Evolutionary conservation across 2,113 vertebrate genomes (phyloP).

Genomic region (Peucedramus taeniatus): DNA sequence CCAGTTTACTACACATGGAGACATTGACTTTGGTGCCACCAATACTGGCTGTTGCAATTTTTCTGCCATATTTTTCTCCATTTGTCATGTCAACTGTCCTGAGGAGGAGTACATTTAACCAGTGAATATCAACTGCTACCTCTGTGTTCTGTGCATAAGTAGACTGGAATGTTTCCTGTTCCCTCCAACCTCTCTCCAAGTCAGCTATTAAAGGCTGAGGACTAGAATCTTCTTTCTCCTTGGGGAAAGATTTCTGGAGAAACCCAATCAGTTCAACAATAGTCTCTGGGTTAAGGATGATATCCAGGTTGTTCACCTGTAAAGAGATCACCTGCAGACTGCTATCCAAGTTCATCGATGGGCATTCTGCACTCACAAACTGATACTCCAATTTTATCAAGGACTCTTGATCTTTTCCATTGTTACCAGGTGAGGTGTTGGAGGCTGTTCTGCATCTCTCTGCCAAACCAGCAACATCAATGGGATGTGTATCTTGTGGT

Average conservation of each 20-base stretch:
- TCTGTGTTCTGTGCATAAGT: conserved; percentile 91
- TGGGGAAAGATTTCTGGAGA: conserved; percentile 95
- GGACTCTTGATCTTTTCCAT: conserved; percentile 83
- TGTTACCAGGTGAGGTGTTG: neutral
- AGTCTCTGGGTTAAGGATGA: conserved; percentile 97
- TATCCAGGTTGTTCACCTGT: conserved; percentile 96
- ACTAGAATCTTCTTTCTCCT: conserved; percentile 81
- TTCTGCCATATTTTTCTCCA: conserved; percentile 86
- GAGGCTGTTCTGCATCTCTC: neutral
- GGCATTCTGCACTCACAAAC: conserved; percentile 96
- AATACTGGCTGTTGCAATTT: conserved; percentile 96
- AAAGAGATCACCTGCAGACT: conserved; percentile 90
- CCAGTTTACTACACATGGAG: conserved; percentile 85
- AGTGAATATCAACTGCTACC: conserved; percentile 92
- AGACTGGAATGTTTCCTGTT: conserved; percentile 80
- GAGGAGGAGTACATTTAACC: conserved; percentile 90
- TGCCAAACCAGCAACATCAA: neutral
- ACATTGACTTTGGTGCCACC: conserved; percentile 92
- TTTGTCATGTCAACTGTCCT: conserved; percentile 83
- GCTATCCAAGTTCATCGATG: conserved; percentile 92
- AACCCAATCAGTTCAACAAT: conserved; percentile 96
- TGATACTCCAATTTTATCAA: conserved; percentile 96
- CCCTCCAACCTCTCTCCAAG: conserved; percentile 62
- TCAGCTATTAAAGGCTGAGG: conserved; percentile 76
- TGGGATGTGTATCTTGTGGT: neutral